Evolutionary conservation across 2,113 vertebrate species (phyloP), one percentile per base, ranked within the genome.

Genomic region (Heptranchias perlo): DNA sequence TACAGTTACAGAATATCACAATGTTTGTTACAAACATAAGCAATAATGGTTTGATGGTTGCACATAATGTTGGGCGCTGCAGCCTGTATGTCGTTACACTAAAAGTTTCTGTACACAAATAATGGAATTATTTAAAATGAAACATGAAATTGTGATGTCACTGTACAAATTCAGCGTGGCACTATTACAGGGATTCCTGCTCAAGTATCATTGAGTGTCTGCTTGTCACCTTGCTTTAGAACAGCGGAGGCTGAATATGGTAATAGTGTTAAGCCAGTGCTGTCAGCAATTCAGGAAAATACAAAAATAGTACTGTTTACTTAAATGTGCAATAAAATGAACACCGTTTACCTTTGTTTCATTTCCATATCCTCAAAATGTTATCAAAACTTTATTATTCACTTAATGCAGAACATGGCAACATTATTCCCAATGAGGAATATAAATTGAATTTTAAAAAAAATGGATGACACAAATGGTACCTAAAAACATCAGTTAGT

Each of bases 1-100:
- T 98, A 98, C 98, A 98, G 96, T 98, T 98, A 98, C 98, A 98
- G 97, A 98, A 97, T 98, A 98, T 98, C 98, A 98, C 98, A 98
- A 98, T 98, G 98, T 97, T 98, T 98, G 97, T 98, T 98, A 98
- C 98, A 98, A 98, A 98, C 98, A 98, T 96, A 97, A 97, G 97
- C 97, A 96, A 97, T 97, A 95, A 97, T 98, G 98, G 97, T 97
- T 97, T 96, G 96, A 97, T 97, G 98, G 97, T 98, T 98, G 98
- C 98, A 98, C 96, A 97, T 96, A 97, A 97, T 18, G 96, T 86
- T 11, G 97, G 97, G 97, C 96, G 97, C 97, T 96, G 97, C 97
- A 97, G 97, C 96, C 78, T 47, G 97, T 96, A 96, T 87, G 96
- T 54, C 96, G 96, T 96, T 35, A 95, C 96, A 97, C 0, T 96